Evolutionary conservation across 2,113 vertebrate genomes (phyloP).

Genomic region (Coregonus clupeaformis): DNA sequence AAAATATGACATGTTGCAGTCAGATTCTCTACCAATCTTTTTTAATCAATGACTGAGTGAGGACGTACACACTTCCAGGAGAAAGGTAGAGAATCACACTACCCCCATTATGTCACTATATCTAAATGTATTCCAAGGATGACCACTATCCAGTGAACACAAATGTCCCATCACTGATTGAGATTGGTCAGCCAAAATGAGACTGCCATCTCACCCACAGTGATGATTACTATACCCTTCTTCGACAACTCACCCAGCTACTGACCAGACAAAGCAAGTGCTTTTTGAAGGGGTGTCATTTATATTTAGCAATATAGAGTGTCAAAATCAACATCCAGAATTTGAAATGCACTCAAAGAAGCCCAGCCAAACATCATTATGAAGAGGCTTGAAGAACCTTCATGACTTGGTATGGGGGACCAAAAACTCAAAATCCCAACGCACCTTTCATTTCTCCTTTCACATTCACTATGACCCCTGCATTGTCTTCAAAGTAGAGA

Average conservation of each 20-base stretch:
- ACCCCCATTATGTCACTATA: not conserved
- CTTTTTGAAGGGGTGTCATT: conserved; percentile 56
- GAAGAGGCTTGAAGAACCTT: not conserved
- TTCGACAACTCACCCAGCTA: conserved; percentile 64
- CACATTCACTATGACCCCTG: conserved; percentile 96
- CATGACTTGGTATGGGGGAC: not conserved
- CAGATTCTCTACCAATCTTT: too few species aligned
- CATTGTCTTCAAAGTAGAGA: conserved; percentile 97
- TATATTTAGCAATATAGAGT: too few species aligned
- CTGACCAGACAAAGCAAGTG: conserved; percentile 61
- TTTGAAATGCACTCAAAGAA: too few species aligned
- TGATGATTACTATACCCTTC: conserved; percentile 60
- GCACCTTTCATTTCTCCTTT: conserved; percentile 99
- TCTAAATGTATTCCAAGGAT: not conserved
- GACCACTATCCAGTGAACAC: conserved; percentile 1
- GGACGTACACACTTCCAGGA: too few species aligned
- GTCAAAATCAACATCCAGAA: too few species aligned
- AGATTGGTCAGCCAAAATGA: conserved; percentile 55
- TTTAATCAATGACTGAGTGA: too few species aligned
- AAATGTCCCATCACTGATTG: conserved; percentile 64
- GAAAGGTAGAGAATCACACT: too few species aligned
- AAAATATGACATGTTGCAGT: too few species aligned
- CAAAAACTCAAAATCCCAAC: not conserved
- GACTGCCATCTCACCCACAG: conserved; percentile 69
- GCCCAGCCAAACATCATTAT: not conserved